A percentile compares a stretch with the other conserved stretches of the same genome.
These are phyloP conservation scores for Patella caerulea DNA, from an alignment of 2,888 invertebrate genomes.

Conservation along the genomic window DNA sequence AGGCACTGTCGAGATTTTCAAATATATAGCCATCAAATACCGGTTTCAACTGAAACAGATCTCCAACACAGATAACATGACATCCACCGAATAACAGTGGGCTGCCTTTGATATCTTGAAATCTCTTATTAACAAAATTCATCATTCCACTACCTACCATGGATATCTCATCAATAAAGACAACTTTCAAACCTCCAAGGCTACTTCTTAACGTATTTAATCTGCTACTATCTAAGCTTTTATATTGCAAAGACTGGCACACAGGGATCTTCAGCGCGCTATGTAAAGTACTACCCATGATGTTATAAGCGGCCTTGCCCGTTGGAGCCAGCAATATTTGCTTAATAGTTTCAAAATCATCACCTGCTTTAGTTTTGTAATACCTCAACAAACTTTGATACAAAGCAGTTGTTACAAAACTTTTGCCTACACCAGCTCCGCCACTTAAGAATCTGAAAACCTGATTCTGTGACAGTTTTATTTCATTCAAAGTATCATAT, in stretches of 20 bases:
- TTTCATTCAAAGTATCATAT: constrained; percentile 31
- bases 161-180: constrained; percentile 43
- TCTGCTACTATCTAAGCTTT: constrained; percentile 17
- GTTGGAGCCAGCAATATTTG: constrained; percentile 40
- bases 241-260: constrained; percentile 23
- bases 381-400: constrained; percentile 38
- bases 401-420: constrained; percentile 35
- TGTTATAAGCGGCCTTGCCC: constrained; percentile 41
- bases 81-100: constrained; percentile 25
- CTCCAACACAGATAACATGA: constrained; percentile 10
- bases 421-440: constrained; percentile 46
- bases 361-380: constrained; percentile 33
- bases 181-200: constrained; percentile 24
- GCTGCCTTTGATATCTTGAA: constrained; percentile 32
- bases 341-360: constrained; percentile 23
- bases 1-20: constrained; percentile 15
- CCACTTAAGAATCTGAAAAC: constrained; percentile 39
- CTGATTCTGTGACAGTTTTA: constrained; percentile 34
- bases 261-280: constrained; percentile 25
- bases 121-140: constrained; percentile 28
- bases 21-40: constrained; percentile 28
- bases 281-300: constrained; percentile 31
- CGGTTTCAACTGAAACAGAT: constrained; percentile 23
- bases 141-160: constrained; percentile 38
- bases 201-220: constrained; percentile 17